Percentiles rank a stretch among this genome's conserved stretches.
These are phyloP conservation scores for Ophiothrix spiculata DNA, from an alignment of 35 echinoderm and acorn worm genomes.

Conservation along the genomic window DNA sequence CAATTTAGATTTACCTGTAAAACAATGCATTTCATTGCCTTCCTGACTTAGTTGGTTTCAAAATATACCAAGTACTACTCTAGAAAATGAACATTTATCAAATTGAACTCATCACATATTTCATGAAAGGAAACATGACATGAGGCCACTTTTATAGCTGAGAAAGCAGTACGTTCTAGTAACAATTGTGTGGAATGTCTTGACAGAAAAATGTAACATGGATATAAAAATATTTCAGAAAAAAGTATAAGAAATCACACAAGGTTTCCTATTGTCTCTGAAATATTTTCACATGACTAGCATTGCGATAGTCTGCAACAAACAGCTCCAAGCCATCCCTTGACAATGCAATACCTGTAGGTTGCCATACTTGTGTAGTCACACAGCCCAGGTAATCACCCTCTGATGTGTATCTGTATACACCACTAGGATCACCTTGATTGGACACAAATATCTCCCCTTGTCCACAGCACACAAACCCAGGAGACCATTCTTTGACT, in stretches of 20 bases:
- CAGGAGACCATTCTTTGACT: not conserved
- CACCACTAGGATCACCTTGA: not conserved
- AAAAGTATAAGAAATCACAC: not conserved
- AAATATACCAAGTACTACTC: too few relatives aligned
- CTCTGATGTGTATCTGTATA: slow-evolving; percentile 9
- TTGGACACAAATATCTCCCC: not conserved
- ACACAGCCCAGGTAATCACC: slow-evolving; percentile 3
- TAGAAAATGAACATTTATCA: too few relatives aligned
- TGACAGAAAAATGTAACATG: not conserved
- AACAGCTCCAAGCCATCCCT: not conserved
- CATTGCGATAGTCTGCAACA: not conserved
- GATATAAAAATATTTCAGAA: not conserved
- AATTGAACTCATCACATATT: too few relatives aligned
- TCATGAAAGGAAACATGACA: too few relatives aligned
- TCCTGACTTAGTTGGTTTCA: too few relatives aligned
- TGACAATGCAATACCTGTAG: slow-evolving; percentile 10
- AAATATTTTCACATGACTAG: not conserved
- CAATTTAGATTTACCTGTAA: too few relatives aligned
- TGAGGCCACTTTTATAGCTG: too few relatives aligned
- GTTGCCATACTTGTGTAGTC: not conserved
- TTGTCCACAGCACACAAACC: not conserved
- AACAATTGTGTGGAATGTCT: not conserved
- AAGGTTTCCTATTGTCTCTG: not conserved
- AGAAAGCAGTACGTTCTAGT: too few relatives aligned
- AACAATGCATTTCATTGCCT: too few relatives aligned